Evolutionary conservation across 2,888 invertebrate species (phyloP).

Genomic region (Graphium colonna): DNA sequence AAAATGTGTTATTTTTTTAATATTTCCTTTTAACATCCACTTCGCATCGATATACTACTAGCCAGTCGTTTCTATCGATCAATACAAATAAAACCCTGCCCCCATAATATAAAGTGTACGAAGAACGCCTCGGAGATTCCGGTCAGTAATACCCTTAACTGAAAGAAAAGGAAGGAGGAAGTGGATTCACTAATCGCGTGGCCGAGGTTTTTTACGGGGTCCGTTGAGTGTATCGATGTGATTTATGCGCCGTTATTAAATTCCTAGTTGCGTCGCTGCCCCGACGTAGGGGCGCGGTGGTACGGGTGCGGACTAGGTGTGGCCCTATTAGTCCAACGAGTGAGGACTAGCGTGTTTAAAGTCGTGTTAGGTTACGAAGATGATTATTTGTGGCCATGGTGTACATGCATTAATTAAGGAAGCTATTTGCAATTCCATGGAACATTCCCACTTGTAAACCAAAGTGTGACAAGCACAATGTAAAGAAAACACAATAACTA

Average conservation of each 20-base stretch:
- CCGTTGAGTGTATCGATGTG: slow-evolving; percentile 46
- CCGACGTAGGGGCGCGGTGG: slow-evolving; percentile 36
- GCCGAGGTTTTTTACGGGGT: slow-evolving; percentile 37
- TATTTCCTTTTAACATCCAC: too few relatives aligned
- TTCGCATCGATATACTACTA: too few relatives aligned
- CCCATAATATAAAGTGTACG: too few relatives aligned
- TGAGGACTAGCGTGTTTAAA: slow-evolving; percentile 31
- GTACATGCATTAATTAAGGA: not conserved
- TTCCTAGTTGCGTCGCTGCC: slow-evolving; percentile 54
- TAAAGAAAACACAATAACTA: too few relatives aligned
- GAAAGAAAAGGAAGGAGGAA: slow-evolving; percentile 46
- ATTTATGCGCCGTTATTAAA: slow-evolving; percentile 65
- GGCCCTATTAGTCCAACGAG: slow-evolving; percentile 37
- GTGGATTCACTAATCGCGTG: slow-evolving; percentile 48
- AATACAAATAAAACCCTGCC: too few relatives aligned
- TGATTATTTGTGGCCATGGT: not conserved
- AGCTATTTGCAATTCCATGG: slow-evolving; percentile 6
- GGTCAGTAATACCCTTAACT: slow-evolving; percentile 25
- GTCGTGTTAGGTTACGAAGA: slow-evolving; percentile 11
- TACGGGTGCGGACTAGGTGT: slow-evolving; percentile 48
- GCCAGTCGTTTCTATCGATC: too few relatives aligned
- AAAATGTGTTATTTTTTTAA: too few relatives aligned
- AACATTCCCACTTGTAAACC: too few relatives aligned
- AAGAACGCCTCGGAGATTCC: too few relatives aligned
- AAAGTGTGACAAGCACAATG: too few relatives aligned